phyloP scores from a whole-genome alignment of 1,140 invertebrate genomes.

The Oryzaephilus surinamensis region DNA sequence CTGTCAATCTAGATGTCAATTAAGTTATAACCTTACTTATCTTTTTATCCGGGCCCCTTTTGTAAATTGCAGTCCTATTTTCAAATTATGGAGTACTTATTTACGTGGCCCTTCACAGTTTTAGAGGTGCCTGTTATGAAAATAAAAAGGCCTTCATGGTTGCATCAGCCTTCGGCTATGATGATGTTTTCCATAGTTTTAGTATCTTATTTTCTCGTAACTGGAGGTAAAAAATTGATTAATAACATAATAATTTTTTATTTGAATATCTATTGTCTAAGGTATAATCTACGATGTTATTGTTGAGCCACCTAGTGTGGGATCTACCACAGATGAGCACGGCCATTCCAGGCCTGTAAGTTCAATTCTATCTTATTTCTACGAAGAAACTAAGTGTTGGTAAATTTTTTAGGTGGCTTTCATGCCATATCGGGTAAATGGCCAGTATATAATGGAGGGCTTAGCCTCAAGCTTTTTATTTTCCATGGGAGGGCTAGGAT shows the following conservation, averaged over 20 bases:
- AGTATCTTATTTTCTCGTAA: conserved; percentile 94
- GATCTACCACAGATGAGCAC: conserved; percentile 93
- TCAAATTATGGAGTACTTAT: conserved; percentile 30
- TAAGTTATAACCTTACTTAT: too few relatives aligned
- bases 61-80: too few relatives aligned
- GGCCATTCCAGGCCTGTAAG: conserved; percentile 85
- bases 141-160: conserved; percentile 83
- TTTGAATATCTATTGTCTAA: conserved; percentile 38
- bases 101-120: conserved; percentile 62
- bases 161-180: conserved; percentile 88
- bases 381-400: neutral
- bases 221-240: conserved; percentile 71
- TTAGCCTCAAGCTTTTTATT: conserved; percentile 94
- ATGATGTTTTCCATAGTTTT: conserved; percentile 82
- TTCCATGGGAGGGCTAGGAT: conserved; percentile 89
- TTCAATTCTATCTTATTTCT: conserved; percentile 12
- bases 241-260: conserved; percentile 4
- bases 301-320: conserved; percentile 94
- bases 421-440: conserved; percentile 97
- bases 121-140: conserved; percentile 88
- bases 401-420: conserved; percentile 74
- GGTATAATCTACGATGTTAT: conserved; percentile 98
- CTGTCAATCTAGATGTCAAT: too few relatives aligned
- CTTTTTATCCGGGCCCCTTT: too few relatives aligned
- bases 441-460: conserved; percentile 98